These are phyloP conservation scores for Carduelis carduelis DNA, from an alignment of 2,797 vertebrate species.

Conservation along the genomic window DNA sequence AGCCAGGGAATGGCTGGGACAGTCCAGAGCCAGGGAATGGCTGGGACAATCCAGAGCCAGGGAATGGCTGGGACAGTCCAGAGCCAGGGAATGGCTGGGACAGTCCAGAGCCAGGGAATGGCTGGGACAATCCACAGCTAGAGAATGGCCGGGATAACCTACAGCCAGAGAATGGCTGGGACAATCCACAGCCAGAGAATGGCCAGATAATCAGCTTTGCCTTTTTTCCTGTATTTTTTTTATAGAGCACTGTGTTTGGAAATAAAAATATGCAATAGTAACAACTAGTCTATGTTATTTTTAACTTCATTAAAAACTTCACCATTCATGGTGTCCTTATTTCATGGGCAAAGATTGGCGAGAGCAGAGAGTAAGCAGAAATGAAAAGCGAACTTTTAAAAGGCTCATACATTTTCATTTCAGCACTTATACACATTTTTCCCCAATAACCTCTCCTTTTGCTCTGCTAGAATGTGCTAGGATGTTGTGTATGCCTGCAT, in stretches of 20 bases:
- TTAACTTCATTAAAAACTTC: neutral
- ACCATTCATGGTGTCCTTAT: neutral
- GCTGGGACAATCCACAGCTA: fast-evolving
- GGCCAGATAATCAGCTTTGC: neutral
- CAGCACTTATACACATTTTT: neutral
- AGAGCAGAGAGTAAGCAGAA: neutral
- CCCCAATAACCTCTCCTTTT: neutral
- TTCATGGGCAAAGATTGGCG: neutral
- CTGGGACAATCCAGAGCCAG: fast-evolving
- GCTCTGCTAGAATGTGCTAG: neutral
- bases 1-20: neutral
- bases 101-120: fast-evolving
- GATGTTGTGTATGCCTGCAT: neutral
- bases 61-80: neutral
- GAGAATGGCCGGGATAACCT: fast-evolving
- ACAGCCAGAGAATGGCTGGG: neutral
- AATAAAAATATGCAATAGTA: neutral
- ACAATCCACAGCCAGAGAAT: neutral
- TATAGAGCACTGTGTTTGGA: neutral
- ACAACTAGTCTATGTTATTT: fast-evolving
- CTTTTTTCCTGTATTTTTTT: neutral
- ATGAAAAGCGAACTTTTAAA: neutral
- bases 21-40: neutral
- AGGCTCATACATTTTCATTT: neutral
- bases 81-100: neutral